Evolutionary conservation across 1,140 invertebrate species (phyloP).

Genomic region (Microplitis mediator): DNA sequence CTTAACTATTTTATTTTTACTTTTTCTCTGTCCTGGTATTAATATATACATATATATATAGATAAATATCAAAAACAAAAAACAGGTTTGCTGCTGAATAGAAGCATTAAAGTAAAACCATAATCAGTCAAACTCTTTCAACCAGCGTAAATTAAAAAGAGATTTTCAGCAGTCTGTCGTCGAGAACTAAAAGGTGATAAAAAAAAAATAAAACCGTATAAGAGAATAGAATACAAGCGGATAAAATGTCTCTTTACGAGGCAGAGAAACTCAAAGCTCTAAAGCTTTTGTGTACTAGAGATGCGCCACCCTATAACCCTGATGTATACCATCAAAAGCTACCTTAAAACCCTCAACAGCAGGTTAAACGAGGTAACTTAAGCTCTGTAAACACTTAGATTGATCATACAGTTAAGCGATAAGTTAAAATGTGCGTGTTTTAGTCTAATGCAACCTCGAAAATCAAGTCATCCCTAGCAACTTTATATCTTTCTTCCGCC

Average conservation of each 20-base stretch:
- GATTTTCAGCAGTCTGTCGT: neutral
- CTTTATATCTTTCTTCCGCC: neutral
- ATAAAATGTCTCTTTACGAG: too few species aligned
- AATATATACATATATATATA: too few species aligned
- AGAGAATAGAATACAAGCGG: neutral
- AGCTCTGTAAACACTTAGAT: conserved; percentile 2
- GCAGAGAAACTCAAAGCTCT: too few species aligned
- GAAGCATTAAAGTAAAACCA: conserved; percentile 48
- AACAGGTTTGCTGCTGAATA: too few species aligned
- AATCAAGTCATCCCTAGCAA: conserved; percentile 10
- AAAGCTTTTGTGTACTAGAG: too few species aligned
- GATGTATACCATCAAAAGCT: too few species aligned
- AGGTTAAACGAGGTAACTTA: neutral
- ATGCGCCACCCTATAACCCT: too few species aligned
- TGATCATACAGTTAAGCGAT: neutral
- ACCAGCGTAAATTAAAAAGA: neutral
- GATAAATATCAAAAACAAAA: too few species aligned
- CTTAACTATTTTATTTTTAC: too few species aligned
- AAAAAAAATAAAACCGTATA: neutral
- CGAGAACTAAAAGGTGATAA: conserved; percentile 1
- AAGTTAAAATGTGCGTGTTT: conserved; percentile 10
- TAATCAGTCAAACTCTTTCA: conserved; percentile 48
- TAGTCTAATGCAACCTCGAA: neutral
- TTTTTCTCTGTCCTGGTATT: too few species aligned
- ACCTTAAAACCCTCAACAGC: neutral